Base-by-base conservation (phyloP, 1,140 invertebrate genomes). In the Drosophila bocqueti region DNA sequence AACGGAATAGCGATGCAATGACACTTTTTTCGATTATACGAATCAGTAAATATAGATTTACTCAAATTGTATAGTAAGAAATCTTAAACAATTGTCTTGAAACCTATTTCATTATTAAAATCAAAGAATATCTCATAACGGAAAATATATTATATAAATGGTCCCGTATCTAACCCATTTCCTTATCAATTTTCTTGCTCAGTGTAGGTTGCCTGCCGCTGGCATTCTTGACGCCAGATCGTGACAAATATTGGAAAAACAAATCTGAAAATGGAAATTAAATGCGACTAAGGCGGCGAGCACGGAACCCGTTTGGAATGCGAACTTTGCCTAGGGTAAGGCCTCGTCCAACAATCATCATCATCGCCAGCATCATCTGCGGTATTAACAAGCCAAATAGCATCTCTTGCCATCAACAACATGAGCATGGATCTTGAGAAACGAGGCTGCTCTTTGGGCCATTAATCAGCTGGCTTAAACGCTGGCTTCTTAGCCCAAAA, bases 201-300 rank as follows among this genome's bases (percentile, higher is more conserved):
- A 67, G 67, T 71, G 67, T 71, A 71, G 63, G 11, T 5, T 55
- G 29, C 36, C 34, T 34, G 45, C 43, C 65, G 47, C 26, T 45
- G 74, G 75, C 62, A 80, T 80, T 66, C 76, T 83, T 80, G 52
- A 83, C 78, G 59, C 69, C 58, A 63, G 83, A 61, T 83, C 84
- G 83, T 86, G 83, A 85, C 76, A 72, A 67, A 61, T 72, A 61
- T 71, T 82, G 76, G 83, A 79, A 79, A 85, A 87, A 29, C 71
- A 85, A 85, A 59, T 49, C 54, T 54, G 43, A 45, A 69, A 64
- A 71, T 71, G 67, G 71, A 85, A 83, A 78, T 66, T 31, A 81
- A 85, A 85, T 77, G 79, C 49, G 58, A 63, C 60, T 68, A 65
- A 77, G 62, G 64, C 67, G 50, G 40, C 61, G 18, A 60, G 46